Evolutionary conservation across 2,113 vertebrate species (phyloP), one percentile per base, ranked within the genome.

Genomic region (Onychorhynchus coronatus): DNA sequence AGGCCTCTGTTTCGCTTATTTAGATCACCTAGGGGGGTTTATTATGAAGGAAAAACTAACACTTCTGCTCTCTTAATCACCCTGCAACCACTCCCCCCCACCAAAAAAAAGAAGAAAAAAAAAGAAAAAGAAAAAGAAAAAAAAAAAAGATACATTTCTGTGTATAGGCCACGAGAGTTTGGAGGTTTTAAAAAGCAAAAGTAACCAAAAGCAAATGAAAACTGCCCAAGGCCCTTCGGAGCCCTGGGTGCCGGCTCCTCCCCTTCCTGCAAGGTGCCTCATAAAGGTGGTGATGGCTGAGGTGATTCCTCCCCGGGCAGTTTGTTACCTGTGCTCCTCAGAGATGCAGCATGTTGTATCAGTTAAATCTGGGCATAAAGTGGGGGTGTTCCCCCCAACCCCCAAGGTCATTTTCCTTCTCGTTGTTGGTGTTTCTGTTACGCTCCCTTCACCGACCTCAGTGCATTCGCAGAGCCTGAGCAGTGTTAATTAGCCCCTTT

Each of bases 341-440:
- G 74, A 9, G 31, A 65, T 75, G 70, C 44, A 56, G 33, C 16
- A 2, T 11, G 28, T 31, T 42, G n/a, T n/a, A 2, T 5, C 76
- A 25, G 55, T 28, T 33, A 46, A 83, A 77, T 39, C 44, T 65
- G 1, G 18, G 39, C 8, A 11, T 1, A 7, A 9, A 17, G 12
- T 5, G 12, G 0, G 46, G 2, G 5, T 3, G 4, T 14, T 23
- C 1, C 22, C 31, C 21, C 3, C 13, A 6, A 37, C 22, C 31
- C 21, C 3, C 13, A 6, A 37, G 13, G 22, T 24, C 39, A 13
- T 14, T 39, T 12, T 22, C 21, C 10, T 68, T 72, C 5, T 16
- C 4, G 0, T 14, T 39, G 5, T 39, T 65, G 35, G 18, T 42
- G 2, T 20, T 77, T 17, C 5, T 62, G 10, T 41, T 35, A 2